Evolutionary conservation across 35 echinoderm and acorn worm species (phyloP), one percentile per base, ranked within the genome.

Genomic region (Heliocidaris erythrogramma): DNA sequence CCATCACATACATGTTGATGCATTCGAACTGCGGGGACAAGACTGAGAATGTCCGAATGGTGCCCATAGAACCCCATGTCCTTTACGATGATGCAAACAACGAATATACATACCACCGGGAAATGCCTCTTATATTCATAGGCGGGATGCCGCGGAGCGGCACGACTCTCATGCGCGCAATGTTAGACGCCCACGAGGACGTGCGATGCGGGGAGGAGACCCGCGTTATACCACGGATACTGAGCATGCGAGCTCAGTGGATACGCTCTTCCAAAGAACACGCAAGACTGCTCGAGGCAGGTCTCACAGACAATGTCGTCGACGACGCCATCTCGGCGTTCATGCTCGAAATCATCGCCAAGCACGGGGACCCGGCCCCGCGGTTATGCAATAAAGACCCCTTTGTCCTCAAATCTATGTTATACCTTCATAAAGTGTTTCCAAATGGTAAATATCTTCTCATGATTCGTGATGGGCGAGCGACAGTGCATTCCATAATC

Each of bases 311-410:
- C 32, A 16, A 35, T 24, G 98, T 99, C 85, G 95, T 99, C 86
- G 97, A 99, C 48, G 97, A 99, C 49, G 98, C 98, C 18, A 93
- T 99, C 21, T 92, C 95, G 48, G 98, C 98, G 32, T 99, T 99
- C 88, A 99, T 99, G 30, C 94, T 99, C 86, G 98, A 99, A 88
- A 95, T 99, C 59, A 97, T 99, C 18, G 98, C 98, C 49, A 99
- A 99, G 91, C 98, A 99, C 56, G 98, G 98, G 8, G 94, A 90
- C 48, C 96, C 98, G 2, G 98, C 98, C 5, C 96, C 96, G 47
- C 94, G 98, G 27, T 97, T 99, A 30, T 99, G 98, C 60, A 99
- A 99, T 92, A 99, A 99, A 95, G 98, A 99, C 86, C 98, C 98
- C 14, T 97, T 99, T 87, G 94, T 96, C 9, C 88, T 99, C 42